phyloP scores from a whole-genome alignment of 2,113 vertebrate genomes.

The Gymnorhina tibicen region DNA sequence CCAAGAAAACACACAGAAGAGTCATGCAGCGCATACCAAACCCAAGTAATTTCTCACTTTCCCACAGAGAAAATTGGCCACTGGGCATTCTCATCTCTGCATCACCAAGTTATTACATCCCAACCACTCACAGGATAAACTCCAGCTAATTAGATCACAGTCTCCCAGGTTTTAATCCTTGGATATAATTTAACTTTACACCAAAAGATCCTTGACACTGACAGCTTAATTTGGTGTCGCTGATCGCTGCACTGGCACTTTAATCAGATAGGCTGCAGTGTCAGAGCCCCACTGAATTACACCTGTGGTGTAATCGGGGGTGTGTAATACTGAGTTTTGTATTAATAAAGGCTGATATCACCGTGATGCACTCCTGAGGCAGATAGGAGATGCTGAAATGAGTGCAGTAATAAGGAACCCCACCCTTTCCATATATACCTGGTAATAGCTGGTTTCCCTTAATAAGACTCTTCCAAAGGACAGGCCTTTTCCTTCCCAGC shows the following conservation, averaged over 20 bases:
- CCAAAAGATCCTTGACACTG: neutral
- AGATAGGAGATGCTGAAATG: slow-evolving; percentile 62
- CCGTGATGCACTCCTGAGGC: slow-evolving; percentile 61
- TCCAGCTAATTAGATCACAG: slow-evolving; percentile 45
- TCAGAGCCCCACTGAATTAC: slow-evolving; percentile 30
- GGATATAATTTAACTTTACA: slow-evolving; percentile 13
- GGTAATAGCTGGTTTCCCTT: slow-evolving; percentile 63
- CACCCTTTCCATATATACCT: slow-evolving; percentile 63
- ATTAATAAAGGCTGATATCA: slow-evolving; percentile 65
- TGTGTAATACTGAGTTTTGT: slow-evolving; percentile 43
- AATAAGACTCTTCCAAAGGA: slow-evolving; percentile 28
- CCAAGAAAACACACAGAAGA: neutral
- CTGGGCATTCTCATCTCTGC: neutral
- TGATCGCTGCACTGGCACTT: neutral
- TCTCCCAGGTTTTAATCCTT: slow-evolving; percentile 20
- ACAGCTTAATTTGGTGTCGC: slow-evolving; percentile 19
- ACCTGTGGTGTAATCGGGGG: slow-evolving; percentile 43
- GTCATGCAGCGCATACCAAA: neutral
- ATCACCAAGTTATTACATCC: neutral
- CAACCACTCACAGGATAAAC: slow-evolving; percentile 25
- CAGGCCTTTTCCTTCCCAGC: slow-evolving; percentile 61
- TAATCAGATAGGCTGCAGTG: slow-evolving; percentile 40
- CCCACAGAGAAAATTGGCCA: slow-evolving; percentile 32
- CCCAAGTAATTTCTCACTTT: neutral
- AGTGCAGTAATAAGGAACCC: slow-evolving; percentile 46